A percentile compares a stretch with the other conserved stretches of the same genome.
Evolutionary conservation across 2,797 vertebrate species (phyloP).

Genomic region (Scarus forsteni): DNA sequence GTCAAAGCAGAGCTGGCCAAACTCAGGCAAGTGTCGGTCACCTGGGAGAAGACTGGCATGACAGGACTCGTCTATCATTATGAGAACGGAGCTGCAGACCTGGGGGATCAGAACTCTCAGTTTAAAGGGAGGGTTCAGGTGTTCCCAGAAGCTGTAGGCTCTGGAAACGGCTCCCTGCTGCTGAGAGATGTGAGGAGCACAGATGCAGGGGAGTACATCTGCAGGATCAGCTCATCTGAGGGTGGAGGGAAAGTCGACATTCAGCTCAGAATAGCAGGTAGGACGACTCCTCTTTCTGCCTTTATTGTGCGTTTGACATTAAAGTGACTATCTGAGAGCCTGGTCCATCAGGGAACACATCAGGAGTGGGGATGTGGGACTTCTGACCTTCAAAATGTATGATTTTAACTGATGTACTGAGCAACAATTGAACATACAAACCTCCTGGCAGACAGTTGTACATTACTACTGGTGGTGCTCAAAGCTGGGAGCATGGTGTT

Average conservation of each 20-base stretch:
- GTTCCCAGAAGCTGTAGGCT: constrained; percentile 9
- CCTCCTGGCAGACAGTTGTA: no score
- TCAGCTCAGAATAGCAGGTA: constrained; percentile 65
- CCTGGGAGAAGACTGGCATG: constrained; percentile 83
- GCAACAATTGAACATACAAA: no score
- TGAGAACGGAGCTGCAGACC: constrained; percentile 67
- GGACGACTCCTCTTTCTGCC: constrained; percentile 17
- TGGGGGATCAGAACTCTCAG: constrained; percentile 74
- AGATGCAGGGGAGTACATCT: constrained; percentile 65
- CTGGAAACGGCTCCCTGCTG: constrained; percentile 69
- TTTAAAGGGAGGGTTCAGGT: constrained; percentile 80
- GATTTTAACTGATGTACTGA: no score
- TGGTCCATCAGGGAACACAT: no score
- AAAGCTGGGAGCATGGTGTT: no score
- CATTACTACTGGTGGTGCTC: no score
- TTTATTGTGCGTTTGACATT: constrained; percentile 22
- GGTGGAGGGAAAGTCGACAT: constrained; percentile 45
- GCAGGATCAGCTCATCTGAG: constrained; percentile 42
- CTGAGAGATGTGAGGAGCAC: constrained; percentile 33
- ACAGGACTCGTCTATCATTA: constrained; percentile 84
- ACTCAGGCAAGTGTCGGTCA: constrained; percentile 71
- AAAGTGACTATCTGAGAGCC: not conserved
- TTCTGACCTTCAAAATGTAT: no score
- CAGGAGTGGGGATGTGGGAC: no score
- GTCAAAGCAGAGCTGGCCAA: fast-evolving